Evolutionary conservation across 35 echinoderm and acorn worm genomes (phyloP), one percentile per base, ranked within the genome.

Genomic region (Apostichopus parvimensis): DNA sequence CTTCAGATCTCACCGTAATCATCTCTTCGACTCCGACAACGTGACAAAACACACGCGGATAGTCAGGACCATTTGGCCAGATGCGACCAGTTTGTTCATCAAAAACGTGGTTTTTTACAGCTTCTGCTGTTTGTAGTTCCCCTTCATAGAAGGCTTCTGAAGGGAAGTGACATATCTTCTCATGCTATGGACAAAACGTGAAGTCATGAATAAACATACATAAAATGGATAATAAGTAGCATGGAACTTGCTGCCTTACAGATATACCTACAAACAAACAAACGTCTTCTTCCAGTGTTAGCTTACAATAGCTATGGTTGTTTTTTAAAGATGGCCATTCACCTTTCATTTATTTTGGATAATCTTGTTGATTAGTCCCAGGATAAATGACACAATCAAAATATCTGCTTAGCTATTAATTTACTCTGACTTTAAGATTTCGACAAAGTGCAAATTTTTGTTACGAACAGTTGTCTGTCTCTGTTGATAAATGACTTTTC

Each of bases 21-120:
- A 85, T 88, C 57, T 78, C 83, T 62, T 93, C 92, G 3, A 26
- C 84, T 52, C 92, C 92, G 53, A 79, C 70, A 45, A 87, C 73
- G 66, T 93, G 92, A 77, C 92, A 93, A 77, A 93, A 93, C 15
- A 93, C 92, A 26, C 28, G 56, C 9, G 83, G 92, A 77, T 76
- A 45, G 0, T 53, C 54, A 21, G 71, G 8, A 64, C 77, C 84
- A 88, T 68, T 75, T 0, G 92, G 92, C 83, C 92, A 93, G 20
- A 93, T 79, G 18, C 18, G 13, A 28, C 54, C 24, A 77, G 64
- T 78, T 68, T 77, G 9, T 57, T 9, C 0, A 78, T 82, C 90
- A 23, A 18, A 15, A 10, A 1, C 0, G 4, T 78, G 77, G 0
- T 62, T 18, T 9, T 62, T n/a, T 0, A 92, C 90, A n/a, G 90